Evolutionary conservation across 2,797 vertebrate genomes (phyloP), one percentile per base, ranked within the genome.

Genomic region (Chromis chromis): DNA sequence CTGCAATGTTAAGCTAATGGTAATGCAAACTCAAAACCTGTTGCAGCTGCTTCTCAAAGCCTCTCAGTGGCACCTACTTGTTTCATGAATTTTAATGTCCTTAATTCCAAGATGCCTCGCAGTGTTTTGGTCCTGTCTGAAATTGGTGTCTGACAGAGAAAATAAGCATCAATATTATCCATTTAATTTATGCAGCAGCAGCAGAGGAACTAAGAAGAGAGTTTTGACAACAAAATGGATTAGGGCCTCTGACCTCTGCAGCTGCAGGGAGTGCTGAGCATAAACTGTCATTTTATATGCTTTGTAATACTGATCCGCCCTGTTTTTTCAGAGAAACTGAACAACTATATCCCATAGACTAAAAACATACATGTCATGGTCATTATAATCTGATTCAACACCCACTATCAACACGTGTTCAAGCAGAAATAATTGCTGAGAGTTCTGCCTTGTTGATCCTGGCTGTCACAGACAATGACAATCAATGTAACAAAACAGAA

Each of bases 81-180:
- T 55, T 66, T 74, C 54, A 82, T 82, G 13, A 63, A 65, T 83
- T 74, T 76, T 65, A 76, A 82, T 72, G 24, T 10, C 19, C 31
- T 65, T 55, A n/a, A 49, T 74, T 65, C n/a, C 7, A 5, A 65
- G 31, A 74, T 50, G 33, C 22, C 42, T 58, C 49, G 36, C 73
- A 76, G 42, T 39, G 65, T 25, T 78, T 76, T 57, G 48, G 46
- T 59, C 6, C 2, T 17, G 39, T 65, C 52, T 63, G 4, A 49
- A 33, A 58, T 66, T 59, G 40, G 22, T 64, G 33, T 69, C 25
- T 55, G 24, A 63, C 33, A 61, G 25, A 69, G 55, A 40, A 60
- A 58, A 68, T 48, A 28, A 33, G 64, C 22, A 44, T 58, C 39
- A 63, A 16, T 62, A 42, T 25, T 19, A 54, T 36, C 9, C 4